Conservation (phyloP, 2,888 invertebrate species). For the Platycheirus albimanus region DNA sequence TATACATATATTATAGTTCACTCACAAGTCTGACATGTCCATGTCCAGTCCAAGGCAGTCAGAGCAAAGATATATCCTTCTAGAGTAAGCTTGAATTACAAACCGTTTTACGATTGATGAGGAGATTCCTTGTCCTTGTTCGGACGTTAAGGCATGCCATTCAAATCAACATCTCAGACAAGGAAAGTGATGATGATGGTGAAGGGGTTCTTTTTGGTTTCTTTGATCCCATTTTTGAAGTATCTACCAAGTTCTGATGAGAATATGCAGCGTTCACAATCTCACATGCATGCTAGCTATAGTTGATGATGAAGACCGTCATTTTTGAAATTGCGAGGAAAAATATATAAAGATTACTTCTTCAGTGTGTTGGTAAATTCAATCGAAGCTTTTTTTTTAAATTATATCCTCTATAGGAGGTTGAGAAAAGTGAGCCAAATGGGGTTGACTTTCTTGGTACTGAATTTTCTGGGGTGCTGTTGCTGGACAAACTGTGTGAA, state of each 20-base stretch:
- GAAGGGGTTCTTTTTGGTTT: not conserved
- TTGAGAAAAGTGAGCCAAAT: too few relatives aligned
- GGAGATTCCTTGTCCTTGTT: slow-evolving; percentile 64
- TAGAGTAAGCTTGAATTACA: slow-evolving; percentile 55
- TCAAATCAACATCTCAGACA: slow-evolving; percentile 56
- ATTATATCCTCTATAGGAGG: too few relatives aligned
- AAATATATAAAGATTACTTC: slow-evolving; percentile 36
- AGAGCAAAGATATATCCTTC: not conserved
- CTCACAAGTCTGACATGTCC: slow-evolving; percentile 51
- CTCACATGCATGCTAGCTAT: slow-evolving; percentile 20
- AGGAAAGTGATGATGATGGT: not conserved
- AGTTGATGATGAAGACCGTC: slow-evolving; percentile 8
- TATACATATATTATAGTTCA: not conserved
- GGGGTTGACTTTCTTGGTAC: too few relatives aligned
- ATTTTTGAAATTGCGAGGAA: slow-evolving; percentile 51
- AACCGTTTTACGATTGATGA: slow-evolving; percentile 69
- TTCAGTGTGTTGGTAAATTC: too few relatives aligned
- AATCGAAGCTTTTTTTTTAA: too few relatives aligned
- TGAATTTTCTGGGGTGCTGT: too few relatives aligned
- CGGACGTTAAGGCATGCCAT: slow-evolving; percentile 56
- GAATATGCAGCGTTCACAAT: slow-evolving; percentile 7
- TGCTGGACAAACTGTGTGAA: too few relatives aligned
- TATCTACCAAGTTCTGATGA: slow-evolving; percentile 24
- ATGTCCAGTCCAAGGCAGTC: slow-evolving; percentile 38
- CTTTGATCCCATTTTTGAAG: slow-evolving; percentile 34